Evolutionary conservation across 2,113 vertebrate species (phyloP).

Genomic region (Notarius quadriscutis): DNA sequence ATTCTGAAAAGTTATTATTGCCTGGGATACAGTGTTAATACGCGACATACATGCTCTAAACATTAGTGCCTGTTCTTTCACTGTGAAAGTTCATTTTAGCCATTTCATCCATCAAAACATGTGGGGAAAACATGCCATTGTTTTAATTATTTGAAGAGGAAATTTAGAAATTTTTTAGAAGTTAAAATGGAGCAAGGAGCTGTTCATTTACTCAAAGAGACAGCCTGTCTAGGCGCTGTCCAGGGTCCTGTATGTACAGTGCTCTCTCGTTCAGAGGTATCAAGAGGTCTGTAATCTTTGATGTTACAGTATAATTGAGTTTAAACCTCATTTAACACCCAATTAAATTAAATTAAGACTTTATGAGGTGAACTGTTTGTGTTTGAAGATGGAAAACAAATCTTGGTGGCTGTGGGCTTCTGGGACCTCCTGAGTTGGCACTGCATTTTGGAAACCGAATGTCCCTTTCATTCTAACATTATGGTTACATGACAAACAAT

Average conservation of each 20-base stretch:
- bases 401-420: not conserved
- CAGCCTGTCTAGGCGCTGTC: conserved; percentile 9
- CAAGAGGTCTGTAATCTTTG: not conserved
- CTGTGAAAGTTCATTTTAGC: not conserved
- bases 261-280: not conserved
- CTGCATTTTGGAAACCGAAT: not conserved
- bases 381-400: not conserved
- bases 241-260: conserved; percentile 19
- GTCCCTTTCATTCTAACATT: not conserved
- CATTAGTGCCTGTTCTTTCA: not conserved
- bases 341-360: not conserved
- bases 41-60: not conserved
- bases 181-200: not conserved
- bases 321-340: not conserved
- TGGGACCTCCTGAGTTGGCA: not conserved
- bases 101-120: not conserved
- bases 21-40: not conserved
- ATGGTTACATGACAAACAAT: not conserved
- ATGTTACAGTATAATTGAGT: not conserved
- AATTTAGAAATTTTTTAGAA: not conserved
- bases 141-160: not conserved
- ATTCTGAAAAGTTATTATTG: not conserved
- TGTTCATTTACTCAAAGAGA: not conserved
- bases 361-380: not conserved
- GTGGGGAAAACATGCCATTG: not conserved